Percentiles rank a stretch among this genome's conserved stretches.
phyloP scores from a whole-genome alignment of 2,888 invertebrate genomes.

The Megaustenia siamemsis region DNA sequence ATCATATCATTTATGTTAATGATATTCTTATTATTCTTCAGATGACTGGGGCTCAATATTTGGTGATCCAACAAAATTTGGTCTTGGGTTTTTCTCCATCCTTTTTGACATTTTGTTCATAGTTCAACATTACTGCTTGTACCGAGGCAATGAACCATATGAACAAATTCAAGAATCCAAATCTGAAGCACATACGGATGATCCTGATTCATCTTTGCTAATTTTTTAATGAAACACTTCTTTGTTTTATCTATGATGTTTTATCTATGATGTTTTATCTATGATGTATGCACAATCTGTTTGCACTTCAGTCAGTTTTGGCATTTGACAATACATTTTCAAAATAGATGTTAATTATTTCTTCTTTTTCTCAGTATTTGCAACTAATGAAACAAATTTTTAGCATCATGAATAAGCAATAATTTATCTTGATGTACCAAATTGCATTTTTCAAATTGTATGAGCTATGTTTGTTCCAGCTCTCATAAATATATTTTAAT shows the following conservation, averaged over 20 bases:
- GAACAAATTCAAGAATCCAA: conserved; percentile 1
- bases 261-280: too few relatives aligned
- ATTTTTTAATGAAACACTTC: conserved; percentile 23
- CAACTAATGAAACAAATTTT: too few relatives aligned
- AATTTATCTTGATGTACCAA: too few relatives aligned
- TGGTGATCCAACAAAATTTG: conserved; percentile 98
- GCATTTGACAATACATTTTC: too few relatives aligned
- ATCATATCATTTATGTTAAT: too few relatives aligned
- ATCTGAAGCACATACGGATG: neutral
- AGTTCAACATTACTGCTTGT: conserved; percentile 96
- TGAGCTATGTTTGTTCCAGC: too few relatives aligned
- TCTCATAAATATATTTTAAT: too few relatives aligned
- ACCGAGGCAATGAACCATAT: conserved; percentile 80
- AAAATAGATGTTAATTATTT: too few relatives aligned
- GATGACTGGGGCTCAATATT: conserved; percentile 98
- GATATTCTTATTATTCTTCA: conserved; percentile 82
- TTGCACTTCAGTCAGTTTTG: neutral
- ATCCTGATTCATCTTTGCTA: neutral
- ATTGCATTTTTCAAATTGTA: too few relatives aligned
- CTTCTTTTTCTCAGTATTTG: too few relatives aligned
- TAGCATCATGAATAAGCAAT: too few relatives aligned
- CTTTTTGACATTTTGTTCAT: conserved; percentile 98
- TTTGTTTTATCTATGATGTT: too few relatives aligned
- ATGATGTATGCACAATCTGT: neutral
- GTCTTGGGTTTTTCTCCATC: conserved; percentile 96